These are phyloP conservation scores for Drosophila robusta DNA, from an alignment of 2,888 invertebrate species.

Conservation along the genomic window DNA sequence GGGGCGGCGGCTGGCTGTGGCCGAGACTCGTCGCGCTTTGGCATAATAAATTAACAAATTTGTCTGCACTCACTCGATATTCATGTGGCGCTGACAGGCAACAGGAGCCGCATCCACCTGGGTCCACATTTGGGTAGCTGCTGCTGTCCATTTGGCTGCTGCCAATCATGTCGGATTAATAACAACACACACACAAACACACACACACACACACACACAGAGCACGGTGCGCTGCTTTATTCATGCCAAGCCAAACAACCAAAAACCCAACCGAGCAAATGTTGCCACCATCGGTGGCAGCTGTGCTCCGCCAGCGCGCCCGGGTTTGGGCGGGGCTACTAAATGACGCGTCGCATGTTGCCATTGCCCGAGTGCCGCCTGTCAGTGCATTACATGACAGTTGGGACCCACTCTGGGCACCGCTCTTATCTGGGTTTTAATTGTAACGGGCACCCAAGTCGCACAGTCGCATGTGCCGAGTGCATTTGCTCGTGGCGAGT, in stretches of 20 bases:
- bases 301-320: constrained; percentile 43
- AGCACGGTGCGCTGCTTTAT: constrained; percentile 59
- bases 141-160: constrained; percentile 81
- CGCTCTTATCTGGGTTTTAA: constrained; percentile 54
- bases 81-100: constrained; percentile 71
- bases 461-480: constrained; percentile 51
- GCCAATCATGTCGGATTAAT: constrained; percentile 83
- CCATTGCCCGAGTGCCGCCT: constrained; percentile 62
- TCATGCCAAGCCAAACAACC: constrained; percentile 52
- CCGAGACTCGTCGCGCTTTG: constrained; percentile 54
- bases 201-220: constrained; percentile 9
- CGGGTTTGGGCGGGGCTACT: constrained; percentile 48
- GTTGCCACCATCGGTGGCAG: constrained; percentile 55
- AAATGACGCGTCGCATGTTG: constrained; percentile 77
- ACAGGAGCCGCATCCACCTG: constrained; percentile 70
- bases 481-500: constrained; percentile 51
- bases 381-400: constrained; percentile 71
- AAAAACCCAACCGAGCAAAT: constrained; percentile 56
- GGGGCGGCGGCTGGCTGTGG: constrained; percentile 10
- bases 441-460: constrained; percentile 70
- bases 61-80: constrained; percentile 75
- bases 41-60: constrained; percentile 81
- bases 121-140: constrained; percentile 52
- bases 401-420: constrained; percentile 7
- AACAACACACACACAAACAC: constrained; percentile 52